A percentile compares a stretch with the other conserved stretches of the same genome.
Evolutionary conservation across 2,888 invertebrate species (phyloP).

Genomic region (Brachylomia viminalis): DNA sequence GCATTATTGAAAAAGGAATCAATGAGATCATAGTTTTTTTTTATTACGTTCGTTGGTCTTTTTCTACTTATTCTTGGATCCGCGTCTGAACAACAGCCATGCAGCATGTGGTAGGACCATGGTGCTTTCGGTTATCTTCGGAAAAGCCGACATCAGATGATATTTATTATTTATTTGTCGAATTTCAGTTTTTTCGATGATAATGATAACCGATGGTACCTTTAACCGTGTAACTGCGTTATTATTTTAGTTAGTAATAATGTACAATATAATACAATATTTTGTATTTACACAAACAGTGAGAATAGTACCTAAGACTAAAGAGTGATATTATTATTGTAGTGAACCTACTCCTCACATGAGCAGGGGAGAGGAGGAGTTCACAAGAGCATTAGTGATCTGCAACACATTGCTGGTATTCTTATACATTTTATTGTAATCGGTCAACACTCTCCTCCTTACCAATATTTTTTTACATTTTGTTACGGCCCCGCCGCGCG

Average conservation of each 20-base stretch:
- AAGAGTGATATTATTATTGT: neutral
- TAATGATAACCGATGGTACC: neutral
- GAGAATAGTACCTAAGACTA: conserved; percentile 12
- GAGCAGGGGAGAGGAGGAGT: conserved; percentile 13
- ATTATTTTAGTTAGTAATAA: conserved; percentile 10
- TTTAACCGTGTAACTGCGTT: conserved; percentile 13
- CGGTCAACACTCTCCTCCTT: no score
- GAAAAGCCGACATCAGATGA: neutral
- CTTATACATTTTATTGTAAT: neutral
- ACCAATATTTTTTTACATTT: no score
- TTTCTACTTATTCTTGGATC: neutral
- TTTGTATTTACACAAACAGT: no score
- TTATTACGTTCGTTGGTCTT: neutral
- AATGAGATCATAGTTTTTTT: neutral
- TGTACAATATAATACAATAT: no score
- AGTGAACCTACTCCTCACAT: conserved; percentile 3
- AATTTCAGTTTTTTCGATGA: neutral
- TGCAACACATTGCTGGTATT: conserved; percentile 1
- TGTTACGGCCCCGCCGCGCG: no score
- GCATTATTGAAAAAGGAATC: no score
- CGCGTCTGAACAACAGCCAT: neutral
- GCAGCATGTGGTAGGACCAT: neutral
- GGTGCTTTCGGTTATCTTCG: neutral
- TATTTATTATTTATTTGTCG: neutral
- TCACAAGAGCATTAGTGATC: conserved; percentile 2